phyloP scores from a whole-genome alignment of 2,113 vertebrate genomes.

The Chaetodon trifascialis region DNA sequence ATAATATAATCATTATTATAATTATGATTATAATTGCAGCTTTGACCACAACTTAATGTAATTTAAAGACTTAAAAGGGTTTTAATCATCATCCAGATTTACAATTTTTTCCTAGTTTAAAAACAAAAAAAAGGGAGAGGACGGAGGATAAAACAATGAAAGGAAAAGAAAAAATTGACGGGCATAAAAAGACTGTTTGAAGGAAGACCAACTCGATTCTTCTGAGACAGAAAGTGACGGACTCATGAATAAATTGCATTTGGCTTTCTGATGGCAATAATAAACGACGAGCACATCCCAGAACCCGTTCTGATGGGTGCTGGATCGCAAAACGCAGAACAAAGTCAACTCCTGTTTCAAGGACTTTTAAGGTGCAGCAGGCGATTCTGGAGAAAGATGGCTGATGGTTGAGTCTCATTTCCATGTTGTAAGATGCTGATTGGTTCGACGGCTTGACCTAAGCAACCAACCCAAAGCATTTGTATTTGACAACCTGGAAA shows the following conservation, averaged over 20 bases:
- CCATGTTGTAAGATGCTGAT: too few species aligned
- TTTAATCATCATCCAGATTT: not conserved
- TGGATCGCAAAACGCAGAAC: not conserved
- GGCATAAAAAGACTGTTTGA: not conserved
- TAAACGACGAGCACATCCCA: too few species aligned
- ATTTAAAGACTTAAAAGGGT: not conserved
- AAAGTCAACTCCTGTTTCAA: not conserved
- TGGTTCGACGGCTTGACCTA: too few species aligned
- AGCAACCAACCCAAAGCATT: too few species aligned
- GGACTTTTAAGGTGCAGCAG: too few species aligned
- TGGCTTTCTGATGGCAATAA: slow-evolving; percentile 16
- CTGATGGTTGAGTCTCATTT: too few species aligned
- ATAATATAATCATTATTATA: not conserved
- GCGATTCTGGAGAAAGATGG: too few species aligned
- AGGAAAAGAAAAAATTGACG: not conserved
- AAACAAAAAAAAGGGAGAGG: not conserved
- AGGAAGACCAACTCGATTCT: not conserved
- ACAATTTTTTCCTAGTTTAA: not conserved
- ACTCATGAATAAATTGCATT: slow-evolving; percentile 26
- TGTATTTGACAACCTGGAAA: too few species aligned
- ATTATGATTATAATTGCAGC: not conserved
- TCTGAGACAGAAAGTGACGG: slow-evolving; percentile 2
- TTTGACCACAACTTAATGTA: not conserved
- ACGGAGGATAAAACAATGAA: not conserved
- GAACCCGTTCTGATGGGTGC: too few species aligned